phyloP scores from a whole-genome alignment of 92 coral and sea anemone genomes.

The Pocillopora meandrina region DNA sequence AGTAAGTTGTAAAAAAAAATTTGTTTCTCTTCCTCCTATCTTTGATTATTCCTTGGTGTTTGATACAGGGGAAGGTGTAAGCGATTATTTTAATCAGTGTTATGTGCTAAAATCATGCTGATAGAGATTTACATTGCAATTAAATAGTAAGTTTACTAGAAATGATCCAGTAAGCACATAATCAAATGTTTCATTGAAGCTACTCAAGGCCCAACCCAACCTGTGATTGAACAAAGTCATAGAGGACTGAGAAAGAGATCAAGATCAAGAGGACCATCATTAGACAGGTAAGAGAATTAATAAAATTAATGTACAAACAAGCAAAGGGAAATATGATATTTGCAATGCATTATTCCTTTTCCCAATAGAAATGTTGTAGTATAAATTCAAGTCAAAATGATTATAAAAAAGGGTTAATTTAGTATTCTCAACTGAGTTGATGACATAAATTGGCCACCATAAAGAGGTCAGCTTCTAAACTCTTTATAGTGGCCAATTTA shows the following conservation, averaged over 20 bases:
- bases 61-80: background rate
- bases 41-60: background rate
- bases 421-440: no score
- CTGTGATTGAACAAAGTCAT: constrained; percentile 75
- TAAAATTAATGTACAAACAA: no score
- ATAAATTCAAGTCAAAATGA: no score
- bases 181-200: constrained; percentile 9
- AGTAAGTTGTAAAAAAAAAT: constrained; percentile 20
- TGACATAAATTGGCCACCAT: no score
- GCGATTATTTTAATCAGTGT: background rate
- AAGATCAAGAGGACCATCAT: constrained; percentile 94
- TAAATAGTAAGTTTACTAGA: no score
- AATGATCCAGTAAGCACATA: background rate
- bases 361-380: no score
- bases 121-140: background rate
- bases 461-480: no score
- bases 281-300: constrained; percentile 75
- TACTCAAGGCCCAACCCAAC: constrained; percentile 67
- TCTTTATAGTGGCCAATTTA: no score
- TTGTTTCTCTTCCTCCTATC: background rate
- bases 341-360: no score
- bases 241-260: constrained; percentile 90
- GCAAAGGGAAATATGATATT: no score
- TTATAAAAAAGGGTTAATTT: no score
- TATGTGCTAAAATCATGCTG: no score